phyloP scores from a whole-genome alignment of 2,113 vertebrate genomes.

The Malurus melanocephalus region DNA sequence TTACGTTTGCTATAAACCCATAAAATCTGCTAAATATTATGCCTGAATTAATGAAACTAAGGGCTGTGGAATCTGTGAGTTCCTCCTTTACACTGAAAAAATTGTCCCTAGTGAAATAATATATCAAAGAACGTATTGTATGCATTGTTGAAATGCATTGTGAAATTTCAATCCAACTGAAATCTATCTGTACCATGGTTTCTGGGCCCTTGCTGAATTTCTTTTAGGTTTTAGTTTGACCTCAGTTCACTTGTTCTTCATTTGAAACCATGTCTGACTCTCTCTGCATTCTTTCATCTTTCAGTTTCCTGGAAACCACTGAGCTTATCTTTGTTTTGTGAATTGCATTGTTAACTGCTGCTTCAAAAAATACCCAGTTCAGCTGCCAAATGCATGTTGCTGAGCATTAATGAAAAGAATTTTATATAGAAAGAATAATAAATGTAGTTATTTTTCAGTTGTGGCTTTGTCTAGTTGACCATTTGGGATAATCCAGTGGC shows the following conservation, averaged over 20 bases:
- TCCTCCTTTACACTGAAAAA: conserved; percentile 3
- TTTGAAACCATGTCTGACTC: conserved; percentile 57
- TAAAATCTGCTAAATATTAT: conserved; percentile 22
- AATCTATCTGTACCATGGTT: conserved; percentile 15
- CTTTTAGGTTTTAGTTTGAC: conserved; percentile 59
- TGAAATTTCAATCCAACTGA: conserved; percentile 16
- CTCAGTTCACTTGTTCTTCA: conserved; percentile 66
- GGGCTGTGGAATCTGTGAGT: background rate
- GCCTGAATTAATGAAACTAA: conserved; percentile 1
- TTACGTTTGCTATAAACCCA: background rate
- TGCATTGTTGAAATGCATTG: conserved; percentile 53
- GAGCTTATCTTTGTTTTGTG: conserved; percentile 71
- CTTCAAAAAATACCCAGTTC: conserved; percentile 68
- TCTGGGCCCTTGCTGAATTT: conserved; percentile 56
- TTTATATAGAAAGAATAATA: conserved; percentile 76
- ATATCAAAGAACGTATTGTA: conserved; percentile 53
- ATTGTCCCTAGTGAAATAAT: conserved; percentile 25
- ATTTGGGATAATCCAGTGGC: background rate
- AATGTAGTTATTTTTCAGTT: conserved; percentile 38
- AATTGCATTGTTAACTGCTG: conserved; percentile 74
- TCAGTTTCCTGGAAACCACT: conserved; percentile 79
- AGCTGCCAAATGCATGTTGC: conserved; percentile 78
- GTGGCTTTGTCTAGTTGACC: conserved; percentile 8
- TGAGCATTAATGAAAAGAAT: conserved; percentile 81
- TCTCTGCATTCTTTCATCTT: conserved; percentile 74